Evolutionary conservation across 2,113 vertebrate genomes (phyloP).

Genomic region (Hippocampus zosterae): DNA sequence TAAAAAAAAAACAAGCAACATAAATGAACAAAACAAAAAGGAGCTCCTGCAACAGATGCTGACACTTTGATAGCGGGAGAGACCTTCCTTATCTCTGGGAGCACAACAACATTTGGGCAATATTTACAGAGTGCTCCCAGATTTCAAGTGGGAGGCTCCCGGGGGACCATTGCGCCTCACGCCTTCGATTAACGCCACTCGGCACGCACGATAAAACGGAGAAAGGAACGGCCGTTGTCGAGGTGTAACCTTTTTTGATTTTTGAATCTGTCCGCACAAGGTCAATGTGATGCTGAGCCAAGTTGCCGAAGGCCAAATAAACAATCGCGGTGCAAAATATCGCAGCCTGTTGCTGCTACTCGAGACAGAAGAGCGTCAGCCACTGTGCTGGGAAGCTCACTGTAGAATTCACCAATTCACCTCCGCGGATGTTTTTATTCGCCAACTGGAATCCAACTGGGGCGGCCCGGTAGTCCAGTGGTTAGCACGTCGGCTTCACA

Average conservation of each 20-base stretch:
- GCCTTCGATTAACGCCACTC: conserved; percentile 1
- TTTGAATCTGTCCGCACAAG: conserved; percentile 26
- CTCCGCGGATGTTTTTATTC: too few relatives aligned
- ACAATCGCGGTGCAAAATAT: conserved; percentile 14
- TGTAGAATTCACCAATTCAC: conserved; percentile 1
- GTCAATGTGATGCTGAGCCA: conserved; percentile 3
- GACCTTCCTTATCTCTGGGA: background rate
- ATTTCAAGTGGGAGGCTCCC: background rate
- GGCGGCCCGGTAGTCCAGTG: too few relatives aligned
- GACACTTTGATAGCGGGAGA: background rate
- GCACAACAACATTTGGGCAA: conserved; percentile 9
- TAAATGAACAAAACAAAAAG: background rate
- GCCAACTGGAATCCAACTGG: too few relatives aligned
- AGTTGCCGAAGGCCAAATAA: conserved; percentile 31
- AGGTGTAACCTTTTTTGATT: background rate
- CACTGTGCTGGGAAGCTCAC: conserved; percentile 16
- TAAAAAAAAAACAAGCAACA: background rate
- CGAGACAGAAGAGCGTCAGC: conserved; percentile 41
- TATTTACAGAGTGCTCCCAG: conserved; percentile 8
- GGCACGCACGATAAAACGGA: conserved; percentile 20
- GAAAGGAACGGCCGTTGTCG: background rate
- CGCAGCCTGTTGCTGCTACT: conserved; percentile 26
- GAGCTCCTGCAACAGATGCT: conserved; percentile 2
- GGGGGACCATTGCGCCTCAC: conserved; percentile 7
- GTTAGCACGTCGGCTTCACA: too few relatives aligned